Conservation (phyloP, 2,113 vertebrate species). For the Rhinichthys klamathensis region DNA sequence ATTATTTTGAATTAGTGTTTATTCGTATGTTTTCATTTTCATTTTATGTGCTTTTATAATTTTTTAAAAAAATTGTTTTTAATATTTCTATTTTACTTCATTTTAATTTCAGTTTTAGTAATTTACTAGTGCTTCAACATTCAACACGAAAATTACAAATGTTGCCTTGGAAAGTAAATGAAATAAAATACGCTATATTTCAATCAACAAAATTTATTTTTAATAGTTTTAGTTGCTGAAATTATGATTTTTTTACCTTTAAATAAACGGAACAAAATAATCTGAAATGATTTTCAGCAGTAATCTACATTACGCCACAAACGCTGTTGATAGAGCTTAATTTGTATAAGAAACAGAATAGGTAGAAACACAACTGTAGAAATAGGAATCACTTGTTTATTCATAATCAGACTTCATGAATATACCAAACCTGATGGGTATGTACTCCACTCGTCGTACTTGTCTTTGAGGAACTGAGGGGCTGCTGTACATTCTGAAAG, state of each 20-base stretch:
- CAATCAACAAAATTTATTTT: background rate
- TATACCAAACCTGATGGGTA: conserved; percentile 54
- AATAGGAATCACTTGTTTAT: background rate
- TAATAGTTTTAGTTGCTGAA: background rate
- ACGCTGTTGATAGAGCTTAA: background rate
- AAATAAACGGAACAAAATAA: background rate
- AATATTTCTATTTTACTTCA: background rate
- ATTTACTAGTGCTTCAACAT: background rate
- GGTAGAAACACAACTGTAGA: background rate
- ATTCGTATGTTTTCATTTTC: background rate
- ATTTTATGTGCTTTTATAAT: background rate
- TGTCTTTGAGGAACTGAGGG: conserved; percentile 46
- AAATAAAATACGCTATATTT: background rate
- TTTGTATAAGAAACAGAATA: background rate
- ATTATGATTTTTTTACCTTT: background rate
- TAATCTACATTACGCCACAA: background rate
- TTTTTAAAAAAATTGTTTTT: background rate
- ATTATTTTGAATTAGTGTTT: background rate
- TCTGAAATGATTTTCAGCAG: background rate
- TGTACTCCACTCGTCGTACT: conserved; percentile 52
- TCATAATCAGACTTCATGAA: conserved; percentile 11
- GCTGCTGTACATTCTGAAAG: conserved; percentile 45
- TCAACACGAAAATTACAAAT: too few relatives aligned
- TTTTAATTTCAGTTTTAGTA: background rate
- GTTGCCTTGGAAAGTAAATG: background rate